Base-by-base conservation (phyloP, 1,140 invertebrate species). In the Euwallacea similis region DNA sequence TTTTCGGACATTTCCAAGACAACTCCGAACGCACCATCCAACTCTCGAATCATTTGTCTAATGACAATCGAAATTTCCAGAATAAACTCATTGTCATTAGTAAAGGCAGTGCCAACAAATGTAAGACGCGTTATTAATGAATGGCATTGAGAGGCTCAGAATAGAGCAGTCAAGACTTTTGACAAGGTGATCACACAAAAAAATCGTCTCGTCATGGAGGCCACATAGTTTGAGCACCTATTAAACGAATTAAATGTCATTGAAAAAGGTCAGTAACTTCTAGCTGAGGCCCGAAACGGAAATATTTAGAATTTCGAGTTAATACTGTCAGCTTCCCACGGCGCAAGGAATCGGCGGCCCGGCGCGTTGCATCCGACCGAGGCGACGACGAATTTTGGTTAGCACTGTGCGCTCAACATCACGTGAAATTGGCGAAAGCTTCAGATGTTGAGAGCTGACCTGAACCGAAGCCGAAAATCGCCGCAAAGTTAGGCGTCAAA, bases 11-110 rank as follows among this genome's bases (percentile, higher is more conserved):
- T 50, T 50, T 10, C 13, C 1, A 11, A 50, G 46, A 13, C 46
- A 50, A 13, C 46, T 13, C 9, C 9, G 46, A 50, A 50, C 46
- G 46, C 13, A 13, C 9, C 13, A 11, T 50, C 1, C 46, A 50
- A 6, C 46, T 6, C 46, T 50, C 42, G 10, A 2, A 68, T 58
- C 66, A 68, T 68, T 68, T 68, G 66, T 68, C 66, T 68, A 60
- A 68, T 68, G 66, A 68, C 66, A 60, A 47, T 55, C 42, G 13
- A 44, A 53, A 46, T 46, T 68, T 68, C 11, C 10, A 46, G 42
- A 60, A 68, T 47, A 41, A 16, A 60, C 66, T 60, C 33, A 68
- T 68, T 60, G 66, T 68, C 54, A 46, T 68, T 68, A 59, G 56
- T 66, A 56, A 15, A 43, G 61, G 61, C 61, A 63, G 63, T 54